Evolutionary conservation across 2,797 vertebrate species (phyloP).

Genomic region (Spatula clypeata): DNA sequence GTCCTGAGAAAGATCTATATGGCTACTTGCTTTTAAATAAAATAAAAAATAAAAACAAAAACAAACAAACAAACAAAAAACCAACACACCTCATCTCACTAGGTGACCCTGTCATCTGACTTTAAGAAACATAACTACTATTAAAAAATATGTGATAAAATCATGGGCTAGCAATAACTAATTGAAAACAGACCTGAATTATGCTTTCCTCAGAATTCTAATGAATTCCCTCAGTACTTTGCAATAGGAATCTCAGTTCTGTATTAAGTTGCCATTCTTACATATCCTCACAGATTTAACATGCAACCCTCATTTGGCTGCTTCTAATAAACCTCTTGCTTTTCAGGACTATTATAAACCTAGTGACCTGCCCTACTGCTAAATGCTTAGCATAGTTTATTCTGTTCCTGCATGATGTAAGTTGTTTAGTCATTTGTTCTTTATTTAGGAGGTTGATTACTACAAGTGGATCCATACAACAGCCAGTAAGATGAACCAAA

Average conservation of each 20-base stretch:
- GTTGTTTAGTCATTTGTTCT: not conserved
- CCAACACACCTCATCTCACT: not conserved
- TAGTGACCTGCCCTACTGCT: not conserved
- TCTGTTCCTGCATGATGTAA: not conserved
- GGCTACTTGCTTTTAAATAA: not conserved
- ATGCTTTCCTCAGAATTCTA: not conserved
- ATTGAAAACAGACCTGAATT: not conserved
- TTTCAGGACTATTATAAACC: not conserved
- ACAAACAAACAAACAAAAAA: no score
- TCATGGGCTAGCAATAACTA: not conserved
- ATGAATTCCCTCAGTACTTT: not conserved
- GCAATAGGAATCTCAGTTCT: not conserved
- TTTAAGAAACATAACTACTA: not conserved
- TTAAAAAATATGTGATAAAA: not conserved
- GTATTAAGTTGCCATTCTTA: not conserved
- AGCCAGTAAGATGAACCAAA: not conserved
- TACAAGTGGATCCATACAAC: fast-evolving
- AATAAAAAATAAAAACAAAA: no score
- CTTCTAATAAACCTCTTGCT: not conserved
- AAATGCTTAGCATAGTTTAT: not conserved
- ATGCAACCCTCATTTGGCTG: not conserved
- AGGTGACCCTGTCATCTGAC: not conserved
- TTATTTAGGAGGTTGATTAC: not conserved
- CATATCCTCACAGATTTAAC: not conserved
- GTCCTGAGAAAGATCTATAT: not conserved